A percentile compares a stretch with the other conserved stretches of the same genome.
phyloP scores from a whole-genome alignment of 1,140 invertebrate genomes.

The Musca domestica region DNA sequence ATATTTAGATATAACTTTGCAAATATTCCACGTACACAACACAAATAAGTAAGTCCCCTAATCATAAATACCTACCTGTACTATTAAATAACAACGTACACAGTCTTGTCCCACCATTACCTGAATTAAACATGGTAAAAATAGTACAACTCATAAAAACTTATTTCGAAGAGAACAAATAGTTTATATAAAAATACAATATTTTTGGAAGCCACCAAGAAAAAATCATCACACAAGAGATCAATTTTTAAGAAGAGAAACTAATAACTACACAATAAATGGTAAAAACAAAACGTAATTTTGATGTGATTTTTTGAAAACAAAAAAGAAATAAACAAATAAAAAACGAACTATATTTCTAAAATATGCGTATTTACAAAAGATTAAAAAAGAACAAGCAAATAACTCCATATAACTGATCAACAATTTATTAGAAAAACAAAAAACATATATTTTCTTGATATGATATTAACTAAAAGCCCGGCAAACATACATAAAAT shows the following conservation, averaged over 20 bases:
- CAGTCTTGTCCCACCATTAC: conserved; percentile 17
- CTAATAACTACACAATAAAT: not conserved
- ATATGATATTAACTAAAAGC: conserved; percentile 7
- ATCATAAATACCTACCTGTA: no score
- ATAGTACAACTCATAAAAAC: conserved; percentile 19
- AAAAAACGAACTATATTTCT: conserved; percentile 7
- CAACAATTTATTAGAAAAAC: not conserved
- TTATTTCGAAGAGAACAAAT: not conserved
- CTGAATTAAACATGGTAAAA: conserved; percentile 20
- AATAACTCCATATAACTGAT: not conserved
- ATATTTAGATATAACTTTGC: no score
- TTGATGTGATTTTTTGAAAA: conserved; percentile 11
- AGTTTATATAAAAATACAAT: conserved; percentile 1
- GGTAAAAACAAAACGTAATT: conserved; percentile 3
- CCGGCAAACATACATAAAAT: not conserved
- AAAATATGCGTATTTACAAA: conserved; percentile 1
- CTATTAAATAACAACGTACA: no score
- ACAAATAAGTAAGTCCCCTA: not conserved
- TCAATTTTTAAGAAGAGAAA: not conserved
- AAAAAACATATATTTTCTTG: conserved; percentile 13
- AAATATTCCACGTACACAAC: not conserved
- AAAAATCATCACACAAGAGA: not conserved
- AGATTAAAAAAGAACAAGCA: not conserved
- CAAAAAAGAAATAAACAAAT: not conserved
- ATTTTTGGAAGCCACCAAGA: conserved; percentile 20